These are phyloP conservation scores for Colistium nudipinnis DNA, from an alignment of 2,113 vertebrate genomes.

Conservation along the genomic window DNA sequence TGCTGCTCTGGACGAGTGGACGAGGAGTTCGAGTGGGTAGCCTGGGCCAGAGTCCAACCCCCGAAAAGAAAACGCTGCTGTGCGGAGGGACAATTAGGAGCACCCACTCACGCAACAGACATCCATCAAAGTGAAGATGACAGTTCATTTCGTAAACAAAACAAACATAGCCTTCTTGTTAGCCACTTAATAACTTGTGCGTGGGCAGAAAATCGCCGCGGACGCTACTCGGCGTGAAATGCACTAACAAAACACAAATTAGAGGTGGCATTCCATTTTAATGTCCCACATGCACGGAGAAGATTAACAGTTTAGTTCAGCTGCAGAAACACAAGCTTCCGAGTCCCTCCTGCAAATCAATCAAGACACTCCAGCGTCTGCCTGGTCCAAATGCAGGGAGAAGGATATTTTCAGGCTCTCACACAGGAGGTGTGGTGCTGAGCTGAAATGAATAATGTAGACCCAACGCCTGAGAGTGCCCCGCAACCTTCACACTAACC, in stretches of 20 bases:
- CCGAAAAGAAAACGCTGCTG: slow-evolving; percentile 49
- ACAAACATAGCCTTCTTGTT: slow-evolving; percentile 58
- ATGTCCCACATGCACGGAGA: slow-evolving; percentile 18
- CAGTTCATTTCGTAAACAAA: slow-evolving; percentile 51
- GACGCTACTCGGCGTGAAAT: slow-evolving; percentile 22
- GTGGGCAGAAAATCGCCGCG: slow-evolving; percentile 39
- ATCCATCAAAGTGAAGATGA: slow-evolving; percentile 52
- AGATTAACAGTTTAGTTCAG: slow-evolving; percentile 9
- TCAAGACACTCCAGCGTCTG: background rate
- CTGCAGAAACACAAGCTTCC: slow-evolving; percentile 4
- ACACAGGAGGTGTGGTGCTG: background rate
- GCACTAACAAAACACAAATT: slow-evolving; percentile 49
- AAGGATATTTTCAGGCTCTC: slow-evolving; percentile 3
- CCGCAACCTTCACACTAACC: background rate
- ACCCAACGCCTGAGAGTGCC: background rate
- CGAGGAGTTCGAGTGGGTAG: slow-evolving; percentile 47
- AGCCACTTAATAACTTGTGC: slow-evolving; percentile 55
- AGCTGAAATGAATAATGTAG: background rate
- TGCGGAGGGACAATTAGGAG: slow-evolving; percentile 53
- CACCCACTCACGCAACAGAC: slow-evolving; percentile 52
- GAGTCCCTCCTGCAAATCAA: background rate
- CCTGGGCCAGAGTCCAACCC: slow-evolving; percentile 53
- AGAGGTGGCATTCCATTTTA: slow-evolving; percentile 35
- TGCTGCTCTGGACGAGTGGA: slow-evolving; percentile 51
- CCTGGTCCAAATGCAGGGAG: background rate